Conservation (phyloP, 2,797 vertebrate species). For the Chelonia mydas region DNA sequence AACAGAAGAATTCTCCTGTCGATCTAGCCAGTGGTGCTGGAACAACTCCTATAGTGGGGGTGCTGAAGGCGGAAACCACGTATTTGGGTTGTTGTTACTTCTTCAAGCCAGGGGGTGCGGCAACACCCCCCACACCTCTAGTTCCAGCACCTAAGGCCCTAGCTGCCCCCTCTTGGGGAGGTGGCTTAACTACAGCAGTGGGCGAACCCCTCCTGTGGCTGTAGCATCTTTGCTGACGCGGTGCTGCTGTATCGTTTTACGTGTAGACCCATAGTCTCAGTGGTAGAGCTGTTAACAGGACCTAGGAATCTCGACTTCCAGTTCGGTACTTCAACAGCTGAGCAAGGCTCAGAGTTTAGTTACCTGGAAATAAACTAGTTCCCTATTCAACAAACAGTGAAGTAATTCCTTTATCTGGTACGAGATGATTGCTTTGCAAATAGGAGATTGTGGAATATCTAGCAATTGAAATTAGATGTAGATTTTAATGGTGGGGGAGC, state of each 20-base stretch:
- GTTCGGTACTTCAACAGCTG: fast-evolving
- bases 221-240: not conserved
- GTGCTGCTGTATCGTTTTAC: not conserved
- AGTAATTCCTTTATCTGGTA: not conserved
- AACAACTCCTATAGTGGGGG: too few relatives aligned
- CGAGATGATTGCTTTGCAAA: not conserved
- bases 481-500: slow-evolving; percentile 17
- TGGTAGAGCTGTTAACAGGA: not conserved
- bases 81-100: too few relatives aligned
- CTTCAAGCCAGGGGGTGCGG: too few relatives aligned
- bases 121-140: too few relatives aligned
- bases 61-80: too few relatives aligned
- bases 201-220: not conserved
- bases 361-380: fast-evolving
- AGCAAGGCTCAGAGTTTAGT: fast-evolving
- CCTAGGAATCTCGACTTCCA: not conserved
- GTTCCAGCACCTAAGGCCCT: not conserved
- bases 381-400: not conserved
- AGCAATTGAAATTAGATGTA: fast-evolving
- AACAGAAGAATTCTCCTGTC: not conserved
- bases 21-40: too few relatives aligned
- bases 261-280: not conserved
- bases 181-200: not conserved
- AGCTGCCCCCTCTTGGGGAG: not conserved
- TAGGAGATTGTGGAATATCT: not conserved